Evolutionary conservation across 2,888 invertebrate genomes (phyloP).

Genomic region (Serripes groenlandicus): DNA sequence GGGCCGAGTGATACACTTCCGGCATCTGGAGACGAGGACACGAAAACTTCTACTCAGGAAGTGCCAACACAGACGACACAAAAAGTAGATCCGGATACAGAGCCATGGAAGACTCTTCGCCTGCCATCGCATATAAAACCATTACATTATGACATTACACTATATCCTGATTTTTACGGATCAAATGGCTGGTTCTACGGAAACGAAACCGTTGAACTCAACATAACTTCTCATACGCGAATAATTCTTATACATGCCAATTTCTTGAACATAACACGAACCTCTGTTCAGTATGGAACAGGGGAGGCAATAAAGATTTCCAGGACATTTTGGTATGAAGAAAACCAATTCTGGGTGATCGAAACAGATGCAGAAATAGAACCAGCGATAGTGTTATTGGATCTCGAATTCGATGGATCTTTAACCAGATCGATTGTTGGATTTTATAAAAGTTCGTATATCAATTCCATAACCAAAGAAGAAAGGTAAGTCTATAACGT

Average conservation of each 20-base stretch:
- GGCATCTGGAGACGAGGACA: constrained; percentile 1
- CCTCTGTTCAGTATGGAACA: constrained; percentile 80
- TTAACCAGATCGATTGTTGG: constrained; percentile 91
- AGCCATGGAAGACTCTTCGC: constrained; percentile 87
- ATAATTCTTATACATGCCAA: constrained; percentile 88
- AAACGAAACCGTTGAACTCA: constrained; percentile 83
- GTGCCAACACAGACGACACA: constrained; percentile 35
- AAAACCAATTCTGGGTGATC: constrained; percentile 87
- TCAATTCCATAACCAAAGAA: constrained; percentile 78
- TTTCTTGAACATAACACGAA: constrained; percentile 88
- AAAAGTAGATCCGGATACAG: constrained; percentile 1
- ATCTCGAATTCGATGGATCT: constrained; percentile 90
- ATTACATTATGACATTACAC: constrained; percentile 90
- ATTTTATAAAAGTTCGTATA: constrained; percentile 91
- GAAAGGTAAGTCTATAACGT: constrained; percentile 81
- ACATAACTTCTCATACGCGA: constrained; percentile 81
- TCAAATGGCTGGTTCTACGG: constrained; percentile 85
- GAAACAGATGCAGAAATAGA: constrained; percentile 74
- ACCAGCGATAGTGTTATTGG: constrained; percentile 85
- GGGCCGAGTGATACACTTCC: neutral
- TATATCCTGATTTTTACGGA: constrained; percentile 90
- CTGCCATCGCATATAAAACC: constrained; percentile 90
- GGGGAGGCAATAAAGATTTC: constrained; percentile 66
- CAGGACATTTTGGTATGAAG: constrained; percentile 83
- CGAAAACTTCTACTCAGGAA: constrained; percentile 15